Evolutionary conservation across 2,888 invertebrate species (phyloP).

Genomic region (Pandemis heparana): DNA sequence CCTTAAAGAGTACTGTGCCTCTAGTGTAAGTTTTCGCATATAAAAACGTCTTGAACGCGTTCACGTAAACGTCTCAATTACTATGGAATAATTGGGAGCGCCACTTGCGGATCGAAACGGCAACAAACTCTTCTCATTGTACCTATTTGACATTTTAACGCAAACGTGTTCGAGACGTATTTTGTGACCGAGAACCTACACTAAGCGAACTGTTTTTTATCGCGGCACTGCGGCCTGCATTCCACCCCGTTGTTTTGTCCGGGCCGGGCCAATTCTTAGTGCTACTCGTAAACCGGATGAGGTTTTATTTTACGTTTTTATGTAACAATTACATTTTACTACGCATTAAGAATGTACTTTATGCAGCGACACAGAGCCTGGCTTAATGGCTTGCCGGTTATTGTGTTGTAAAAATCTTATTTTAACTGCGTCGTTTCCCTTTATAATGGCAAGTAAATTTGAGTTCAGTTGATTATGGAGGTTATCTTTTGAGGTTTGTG

Average conservation of each 20-base stretch:
- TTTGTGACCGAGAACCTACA: too few relatives aligned
- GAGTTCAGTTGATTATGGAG: constrained; percentile 8
- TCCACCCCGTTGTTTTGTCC: constrained; percentile 28
- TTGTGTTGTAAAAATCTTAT: constrained; percentile 31
- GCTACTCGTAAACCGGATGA: constrained; percentile 22
- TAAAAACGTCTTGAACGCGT: too few relatives aligned
- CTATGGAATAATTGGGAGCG: too few relatives aligned
- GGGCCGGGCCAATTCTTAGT: constrained; percentile 28
- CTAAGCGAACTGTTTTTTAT: constrained; percentile 29
- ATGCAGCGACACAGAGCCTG: constrained; percentile 12
- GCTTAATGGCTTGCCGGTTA: constrained; percentile 25
- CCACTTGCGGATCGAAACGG: too few relatives aligned
- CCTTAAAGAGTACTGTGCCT: not conserved
- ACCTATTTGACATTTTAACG: too few relatives aligned
- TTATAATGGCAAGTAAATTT: constrained; percentile 11
- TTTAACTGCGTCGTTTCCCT: constrained; percentile 31
- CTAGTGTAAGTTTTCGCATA: too few relatives aligned
- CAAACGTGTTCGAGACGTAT: too few relatives aligned
- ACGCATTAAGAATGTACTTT: constrained; percentile 36
- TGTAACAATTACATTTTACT: constrained; percentile 40
- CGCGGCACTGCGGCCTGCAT: not conserved
- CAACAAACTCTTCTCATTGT: too few relatives aligned
- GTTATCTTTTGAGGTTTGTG: not conserved
- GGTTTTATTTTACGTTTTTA: constrained; percentile 31
- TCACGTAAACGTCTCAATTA: too few relatives aligned